phyloP scores from a whole-genome alignment of 1,140 invertebrate genomes.

The Doryteuthis pealeii region DNA sequence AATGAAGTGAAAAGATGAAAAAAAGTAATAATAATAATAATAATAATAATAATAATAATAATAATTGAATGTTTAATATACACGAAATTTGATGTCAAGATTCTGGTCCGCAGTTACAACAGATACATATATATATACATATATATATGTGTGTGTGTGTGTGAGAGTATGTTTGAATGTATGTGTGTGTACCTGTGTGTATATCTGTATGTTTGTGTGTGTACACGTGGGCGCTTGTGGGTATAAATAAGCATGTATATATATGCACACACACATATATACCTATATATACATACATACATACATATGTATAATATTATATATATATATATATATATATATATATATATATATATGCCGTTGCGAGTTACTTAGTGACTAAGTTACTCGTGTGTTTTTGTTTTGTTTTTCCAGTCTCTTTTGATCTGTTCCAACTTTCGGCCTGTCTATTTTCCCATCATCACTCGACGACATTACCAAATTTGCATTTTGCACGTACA shows the following conservation, averaged over 20 bases:
- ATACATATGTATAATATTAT: neutral
- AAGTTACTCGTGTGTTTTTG: neutral
- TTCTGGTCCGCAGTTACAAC: too few species aligned
- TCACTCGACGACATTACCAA: neutral
- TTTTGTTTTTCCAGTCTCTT: neutral
- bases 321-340: neutral
- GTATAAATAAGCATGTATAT: neutral
- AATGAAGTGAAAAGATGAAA: too few species aligned
- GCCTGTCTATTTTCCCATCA: neutral
- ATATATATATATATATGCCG: neutral
- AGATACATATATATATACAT: too few species aligned
- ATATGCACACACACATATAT: neutral
- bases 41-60: too few species aligned
- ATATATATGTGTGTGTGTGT: slow-evolving; percentile 2
- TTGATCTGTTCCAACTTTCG: too few species aligned
- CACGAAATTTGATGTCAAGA: too few species aligned
- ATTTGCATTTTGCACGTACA: neutral
- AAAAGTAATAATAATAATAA: too few species aligned
- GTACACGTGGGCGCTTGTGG: neutral
- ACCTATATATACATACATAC: neutral
- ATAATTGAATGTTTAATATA: too few species aligned
- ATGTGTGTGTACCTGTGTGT: neutral
- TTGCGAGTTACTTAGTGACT: neutral
- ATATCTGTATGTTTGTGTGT: too few species aligned
- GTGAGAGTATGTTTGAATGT: neutral